Conservation (phyloP, 2,113 vertebrate species). For the Eulemur macaco region DNA sequence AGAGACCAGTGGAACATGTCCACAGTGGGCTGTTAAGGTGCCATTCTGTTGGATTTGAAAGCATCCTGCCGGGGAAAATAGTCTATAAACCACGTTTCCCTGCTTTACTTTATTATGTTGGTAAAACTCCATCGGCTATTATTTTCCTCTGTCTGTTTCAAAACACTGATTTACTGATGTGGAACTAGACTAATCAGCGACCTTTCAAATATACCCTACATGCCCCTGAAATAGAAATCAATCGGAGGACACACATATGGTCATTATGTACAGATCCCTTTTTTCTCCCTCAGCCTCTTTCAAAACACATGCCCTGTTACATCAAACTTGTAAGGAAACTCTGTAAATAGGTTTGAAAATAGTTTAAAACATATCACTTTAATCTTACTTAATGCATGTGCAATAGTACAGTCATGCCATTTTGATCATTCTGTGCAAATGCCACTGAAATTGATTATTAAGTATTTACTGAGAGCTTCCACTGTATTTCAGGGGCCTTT, state of each 20-base stretch:
- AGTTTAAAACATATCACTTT: constrained; percentile 40
- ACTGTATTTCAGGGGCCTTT: background rate
- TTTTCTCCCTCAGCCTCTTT: constrained; percentile 64
- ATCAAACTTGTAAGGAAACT: constrained; percentile 69
- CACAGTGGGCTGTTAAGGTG: constrained; percentile 60
- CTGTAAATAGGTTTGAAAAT: constrained; percentile 68
- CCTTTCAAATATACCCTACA: constrained; percentile 69
- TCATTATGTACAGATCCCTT: constrained; percentile 66
- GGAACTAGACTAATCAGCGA: constrained; percentile 71
- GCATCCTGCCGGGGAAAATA: constrained; percentile 63
- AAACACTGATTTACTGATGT: constrained; percentile 67
- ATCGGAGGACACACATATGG: constrained; percentile 61
- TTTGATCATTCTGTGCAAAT: constrained; percentile 59
- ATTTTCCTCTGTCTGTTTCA: constrained; percentile 66
- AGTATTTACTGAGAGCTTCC: constrained; percentile 29
- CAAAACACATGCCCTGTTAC: constrained; percentile 60
- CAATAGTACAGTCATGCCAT: background rate
- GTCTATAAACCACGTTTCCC: constrained; percentile 60
- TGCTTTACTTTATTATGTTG: constrained; percentile 68
- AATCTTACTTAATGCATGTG: constrained; percentile 62
- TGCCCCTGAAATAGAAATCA: constrained; percentile 69
- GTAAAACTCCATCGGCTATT: constrained; percentile 49
- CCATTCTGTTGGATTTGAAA: constrained; percentile 70
- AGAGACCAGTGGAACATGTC: constrained; percentile 57
- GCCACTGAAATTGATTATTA: background rate